Evolutionary conservation across 2,888 invertebrate genomes (phyloP).

Genomic region (Melanophora roralis): DNA sequence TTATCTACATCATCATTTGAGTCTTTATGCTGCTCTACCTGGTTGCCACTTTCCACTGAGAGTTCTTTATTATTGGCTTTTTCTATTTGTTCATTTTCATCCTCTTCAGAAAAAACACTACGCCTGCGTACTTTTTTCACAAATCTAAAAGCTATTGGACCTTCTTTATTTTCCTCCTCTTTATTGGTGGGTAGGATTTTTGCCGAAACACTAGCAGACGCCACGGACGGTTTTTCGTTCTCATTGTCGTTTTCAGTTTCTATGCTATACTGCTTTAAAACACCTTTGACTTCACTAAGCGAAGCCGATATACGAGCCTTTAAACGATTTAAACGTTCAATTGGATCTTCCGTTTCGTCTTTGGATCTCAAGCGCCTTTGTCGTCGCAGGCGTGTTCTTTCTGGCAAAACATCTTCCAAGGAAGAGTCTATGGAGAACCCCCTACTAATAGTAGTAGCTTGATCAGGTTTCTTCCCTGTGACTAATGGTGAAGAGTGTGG

Average conservation of each 20-base stretch:
- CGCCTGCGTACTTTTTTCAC: constrained; percentile 73
- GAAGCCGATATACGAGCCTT: constrained; percentile 75
- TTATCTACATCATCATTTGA: constrained; percentile 32
- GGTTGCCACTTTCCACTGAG: neutral
- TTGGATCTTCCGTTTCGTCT: constrained; percentile 71
- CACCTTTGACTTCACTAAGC: constrained; percentile 75
- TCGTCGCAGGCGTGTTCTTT: constrained; percentile 69
- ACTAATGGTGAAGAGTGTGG: neutral
- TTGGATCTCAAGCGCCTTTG: constrained; percentile 71
- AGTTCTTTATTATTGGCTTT: neutral
- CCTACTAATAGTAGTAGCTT: neutral
- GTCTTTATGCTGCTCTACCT: neutral
- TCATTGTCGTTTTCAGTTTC: constrained; percentile 67
- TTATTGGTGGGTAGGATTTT: neutral
- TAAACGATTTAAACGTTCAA: constrained; percentile 73
- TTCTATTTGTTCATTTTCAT: constrained; percentile 60
- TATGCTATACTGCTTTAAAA: constrained; percentile 74
- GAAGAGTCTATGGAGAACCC: constrained; percentile 46
- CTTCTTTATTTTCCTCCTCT: constrained; percentile 49
- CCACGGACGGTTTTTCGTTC: constrained; percentile 22
- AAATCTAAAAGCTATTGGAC: constrained; percentile 73
- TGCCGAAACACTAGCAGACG: neutral
- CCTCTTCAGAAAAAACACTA: constrained; percentile 72
- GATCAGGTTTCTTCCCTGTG: neutral
- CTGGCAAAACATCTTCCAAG: constrained; percentile 64